A percentile compares a stretch with the other conserved stretches of the same genome.
Conservation (phyloP, 2,797 vertebrate species). For the Anguilla marmorata region DNA sequence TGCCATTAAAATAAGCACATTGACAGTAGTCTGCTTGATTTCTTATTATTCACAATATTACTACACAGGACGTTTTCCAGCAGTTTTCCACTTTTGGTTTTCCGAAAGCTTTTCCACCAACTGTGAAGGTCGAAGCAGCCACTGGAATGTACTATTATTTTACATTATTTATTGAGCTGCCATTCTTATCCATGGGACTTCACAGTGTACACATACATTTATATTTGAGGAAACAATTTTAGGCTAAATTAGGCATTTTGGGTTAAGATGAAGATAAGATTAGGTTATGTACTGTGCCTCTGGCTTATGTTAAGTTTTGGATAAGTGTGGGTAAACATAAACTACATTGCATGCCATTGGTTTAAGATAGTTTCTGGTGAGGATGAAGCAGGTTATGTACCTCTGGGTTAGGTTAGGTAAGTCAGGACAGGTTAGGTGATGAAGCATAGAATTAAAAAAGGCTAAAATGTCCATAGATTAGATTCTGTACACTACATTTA, state of each 20-base stretch:
- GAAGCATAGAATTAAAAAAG: no score
- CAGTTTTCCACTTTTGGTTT: neutral
- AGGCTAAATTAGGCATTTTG: neutral
- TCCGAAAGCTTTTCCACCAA: neutral
- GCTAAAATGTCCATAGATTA: no score
- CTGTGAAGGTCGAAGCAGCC: neutral
- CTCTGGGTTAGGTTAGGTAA: neutral
- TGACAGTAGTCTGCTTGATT: neutral
- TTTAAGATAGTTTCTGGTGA: neutral
- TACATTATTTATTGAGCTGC: neutral
- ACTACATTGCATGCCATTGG: neutral
- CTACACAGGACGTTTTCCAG: neutral
- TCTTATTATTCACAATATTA: neutral
- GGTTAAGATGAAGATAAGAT: neutral
- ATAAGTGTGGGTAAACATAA: no score
- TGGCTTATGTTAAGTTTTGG: neutral
- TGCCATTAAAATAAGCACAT: constrained; percentile 12
- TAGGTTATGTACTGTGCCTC: neutral
- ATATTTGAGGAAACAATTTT: neutral
- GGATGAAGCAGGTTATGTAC: neutral
- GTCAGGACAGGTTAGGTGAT: neutral
- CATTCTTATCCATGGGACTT: neutral
- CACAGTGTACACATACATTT: neutral
- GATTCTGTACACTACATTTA: no score
- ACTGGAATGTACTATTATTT: constrained; percentile 4